Conservation (phyloP, 2,888 invertebrate genomes). For the Noctua fimbriata region DNA sequence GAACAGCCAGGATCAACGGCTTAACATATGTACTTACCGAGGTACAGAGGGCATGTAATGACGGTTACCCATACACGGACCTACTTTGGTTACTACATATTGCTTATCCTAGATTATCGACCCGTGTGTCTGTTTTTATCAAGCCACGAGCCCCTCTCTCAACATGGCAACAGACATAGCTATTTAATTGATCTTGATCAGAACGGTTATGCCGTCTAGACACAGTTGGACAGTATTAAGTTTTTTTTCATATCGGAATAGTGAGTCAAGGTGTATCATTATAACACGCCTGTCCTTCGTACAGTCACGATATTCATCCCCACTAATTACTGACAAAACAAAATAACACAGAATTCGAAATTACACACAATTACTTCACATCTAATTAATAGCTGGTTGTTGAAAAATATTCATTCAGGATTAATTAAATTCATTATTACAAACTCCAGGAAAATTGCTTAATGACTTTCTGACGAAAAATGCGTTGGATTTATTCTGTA, state of each 20-base stretch:
- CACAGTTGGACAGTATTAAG: not conserved
- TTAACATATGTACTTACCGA: not conserved
- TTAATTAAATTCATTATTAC: conserved; percentile 40
- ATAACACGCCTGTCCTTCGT: conserved; percentile 1
- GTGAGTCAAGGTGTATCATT: conserved; percentile 26
- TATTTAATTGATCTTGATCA: not conserved
- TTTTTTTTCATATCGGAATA: conserved; percentile 7
- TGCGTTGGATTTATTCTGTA: conserved; percentile 4
- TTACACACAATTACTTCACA: conserved; percentile 18
- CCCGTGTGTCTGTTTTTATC: not conserved
- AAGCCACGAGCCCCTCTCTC: not conserved
- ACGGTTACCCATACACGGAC: not conserved
- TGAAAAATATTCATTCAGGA: conserved; percentile 32
- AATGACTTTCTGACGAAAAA: conserved; percentile 10
- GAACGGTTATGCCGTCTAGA: not conserved
- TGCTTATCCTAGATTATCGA: not conserved
- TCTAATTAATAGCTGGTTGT: conserved; percentile 38
- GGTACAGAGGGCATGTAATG: not conserved
- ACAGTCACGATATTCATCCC: conserved; percentile 14
- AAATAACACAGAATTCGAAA: conserved; percentile 22
- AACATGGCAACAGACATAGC: not conserved
- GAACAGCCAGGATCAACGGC: not conserved
- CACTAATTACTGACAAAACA: conserved; percentile 43
- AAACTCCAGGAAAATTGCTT: conserved; percentile 33
- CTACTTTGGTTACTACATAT: not conserved